A percentile compares a stretch with the other conserved stretches of the same genome.
Evolutionary conservation across 1,140 invertebrate species (phyloP).

Genomic region (Augochlora pura): DNA sequence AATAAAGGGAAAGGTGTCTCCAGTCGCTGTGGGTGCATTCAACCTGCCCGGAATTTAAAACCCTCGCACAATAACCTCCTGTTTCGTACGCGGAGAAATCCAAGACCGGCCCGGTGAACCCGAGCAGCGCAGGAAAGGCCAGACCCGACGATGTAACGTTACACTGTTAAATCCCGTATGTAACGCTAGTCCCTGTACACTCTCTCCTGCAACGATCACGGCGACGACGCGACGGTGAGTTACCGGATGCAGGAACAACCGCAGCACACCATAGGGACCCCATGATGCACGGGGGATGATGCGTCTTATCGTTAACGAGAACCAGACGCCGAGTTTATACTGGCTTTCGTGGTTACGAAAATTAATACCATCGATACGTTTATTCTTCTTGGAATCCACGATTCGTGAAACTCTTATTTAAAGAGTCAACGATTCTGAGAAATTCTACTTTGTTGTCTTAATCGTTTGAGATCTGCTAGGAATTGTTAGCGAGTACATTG

Average conservation of each 20-base stretch:
- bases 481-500: no score
- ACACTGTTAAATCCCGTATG: slow-evolving; percentile 79
- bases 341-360: no score
- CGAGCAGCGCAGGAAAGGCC: slow-evolving; percentile 65
- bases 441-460: no score
- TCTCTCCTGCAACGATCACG: slow-evolving; percentile 5
- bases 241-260: slow-evolving; percentile 68
- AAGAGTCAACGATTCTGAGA: no score
- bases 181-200: slow-evolving; percentile 71
- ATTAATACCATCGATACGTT: no score
- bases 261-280: slow-evolving; percentile 52
- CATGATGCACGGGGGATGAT: slow-evolving; percentile 11
- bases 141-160: slow-evolving; percentile 68
- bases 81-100: slow-evolving; percentile 69
- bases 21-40: slow-evolving; percentile 71
- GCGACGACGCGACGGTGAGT: slow-evolving; percentile 28
- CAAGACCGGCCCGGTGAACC: slow-evolving; percentile 66
- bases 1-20: slow-evolving; percentile 28
- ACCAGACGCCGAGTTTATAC: background rate
- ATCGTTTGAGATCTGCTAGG: no score
- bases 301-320: slow-evolving; percentile 1
- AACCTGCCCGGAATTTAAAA: slow-evolving; percentile 74
- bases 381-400: no score
- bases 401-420: no score
- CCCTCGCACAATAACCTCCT: slow-evolving; percentile 68